Conservation (phyloP, 2,797 vertebrate genomes). For the Synanceia verrucosa region DNA sequence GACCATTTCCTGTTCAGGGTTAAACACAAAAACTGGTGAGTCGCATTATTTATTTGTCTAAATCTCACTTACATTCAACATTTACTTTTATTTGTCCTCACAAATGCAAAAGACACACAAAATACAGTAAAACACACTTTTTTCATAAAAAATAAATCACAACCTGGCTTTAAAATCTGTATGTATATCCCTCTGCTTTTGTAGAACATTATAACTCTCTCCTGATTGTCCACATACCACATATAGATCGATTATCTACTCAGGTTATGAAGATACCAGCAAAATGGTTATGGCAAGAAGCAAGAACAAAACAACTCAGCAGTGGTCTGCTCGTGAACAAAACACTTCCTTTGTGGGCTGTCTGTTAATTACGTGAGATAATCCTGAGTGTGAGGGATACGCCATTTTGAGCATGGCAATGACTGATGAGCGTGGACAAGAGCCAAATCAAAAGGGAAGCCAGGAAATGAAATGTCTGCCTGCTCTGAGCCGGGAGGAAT, state of each 20-base stretch:
- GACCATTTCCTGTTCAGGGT: constrained; percentile 80
- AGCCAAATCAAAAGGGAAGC: constrained; percentile 65
- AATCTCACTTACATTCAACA: background rate
- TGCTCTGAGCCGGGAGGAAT: constrained; percentile 52
- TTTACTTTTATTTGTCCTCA: background rate
- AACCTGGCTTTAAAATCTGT: background rate
- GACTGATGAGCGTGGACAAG: constrained; percentile 67
- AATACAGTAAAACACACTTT: background rate
- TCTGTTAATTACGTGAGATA: constrained; percentile 70
- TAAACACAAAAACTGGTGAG: constrained; percentile 10
- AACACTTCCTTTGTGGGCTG: constrained; percentile 49
- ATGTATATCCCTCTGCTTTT: background rate
- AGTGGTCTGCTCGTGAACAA: constrained; percentile 24
- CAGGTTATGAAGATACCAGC: too few relatives aligned
- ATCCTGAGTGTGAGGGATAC: constrained; percentile 68
- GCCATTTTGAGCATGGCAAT: constrained; percentile 73
- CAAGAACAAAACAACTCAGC: constrained; percentile 36
- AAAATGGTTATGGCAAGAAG: constrained; percentile 6
- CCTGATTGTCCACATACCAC: background rate
- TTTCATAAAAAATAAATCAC: background rate
- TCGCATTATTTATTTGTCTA: background rate
- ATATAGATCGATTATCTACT: background rate
- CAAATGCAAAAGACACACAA: background rate
- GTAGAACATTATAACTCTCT: background rate
- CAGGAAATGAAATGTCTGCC: constrained; percentile 71